A percentile compares a stretch with the other conserved stretches of the same genome.
These are phyloP conservation scores for Anastrepha obliqua DNA, from an alignment of 1,140 invertebrate species.

Conservation along the genomic window DNA sequence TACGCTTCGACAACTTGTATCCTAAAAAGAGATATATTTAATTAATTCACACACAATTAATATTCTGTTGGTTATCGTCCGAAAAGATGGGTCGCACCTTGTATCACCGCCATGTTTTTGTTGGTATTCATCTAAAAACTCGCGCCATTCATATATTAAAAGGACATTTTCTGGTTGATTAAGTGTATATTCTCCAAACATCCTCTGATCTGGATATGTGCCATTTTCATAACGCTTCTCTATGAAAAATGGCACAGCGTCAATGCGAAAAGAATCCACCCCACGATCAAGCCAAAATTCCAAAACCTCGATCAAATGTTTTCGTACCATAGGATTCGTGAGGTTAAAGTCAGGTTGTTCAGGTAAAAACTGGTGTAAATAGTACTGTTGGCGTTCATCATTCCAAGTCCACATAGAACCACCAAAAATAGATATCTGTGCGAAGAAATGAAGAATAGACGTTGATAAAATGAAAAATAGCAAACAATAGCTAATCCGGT, in stretches of 20 bases:
- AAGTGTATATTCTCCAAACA: not conserved
- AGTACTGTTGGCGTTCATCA: constrained; percentile 80
- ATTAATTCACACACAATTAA: no score
- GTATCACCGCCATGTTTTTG: constrained; percentile 70
- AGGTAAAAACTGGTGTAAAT: constrained; percentile 81
- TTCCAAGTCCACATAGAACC: constrained; percentile 82
- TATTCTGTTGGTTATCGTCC: no score
- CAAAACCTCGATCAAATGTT: constrained; percentile 78
- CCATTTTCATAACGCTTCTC: constrained; percentile 75
- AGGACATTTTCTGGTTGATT: constrained; percentile 79
- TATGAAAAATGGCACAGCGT: constrained; percentile 78
- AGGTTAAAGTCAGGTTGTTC: constrained; percentile 85
- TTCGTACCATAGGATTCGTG: constrained; percentile 76
- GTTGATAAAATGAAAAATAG: not conserved
- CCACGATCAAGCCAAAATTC: constrained; percentile 83
- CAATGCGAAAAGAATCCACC: constrained; percentile 83
- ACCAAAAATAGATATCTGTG: constrained; percentile 76
- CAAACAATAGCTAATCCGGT: no score
- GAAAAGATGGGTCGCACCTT: not conserved
- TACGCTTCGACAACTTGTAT: constrained; percentile 78
- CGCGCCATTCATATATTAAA: constrained; percentile 78
- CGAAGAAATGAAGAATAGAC: constrained; percentile 62
- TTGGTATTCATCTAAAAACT: constrained; percentile 77
- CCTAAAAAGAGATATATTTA: no score
- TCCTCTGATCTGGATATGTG: constrained; percentile 74